These are phyloP conservation scores for Ephestia elutella DNA, from an alignment of 1,140 invertebrate genomes.

Conservation along the genomic window DNA sequence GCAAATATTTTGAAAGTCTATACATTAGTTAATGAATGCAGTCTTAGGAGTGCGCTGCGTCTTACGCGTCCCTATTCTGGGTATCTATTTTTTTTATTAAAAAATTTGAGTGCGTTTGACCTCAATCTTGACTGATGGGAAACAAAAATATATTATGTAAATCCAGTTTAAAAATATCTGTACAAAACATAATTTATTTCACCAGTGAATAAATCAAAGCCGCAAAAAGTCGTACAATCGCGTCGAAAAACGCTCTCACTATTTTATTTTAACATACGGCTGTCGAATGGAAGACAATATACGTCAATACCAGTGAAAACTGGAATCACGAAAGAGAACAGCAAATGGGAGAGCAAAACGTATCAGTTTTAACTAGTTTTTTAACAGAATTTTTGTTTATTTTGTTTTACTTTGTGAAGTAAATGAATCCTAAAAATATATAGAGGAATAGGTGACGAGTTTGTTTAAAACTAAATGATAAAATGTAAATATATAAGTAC, in stretches of 20 bases:
- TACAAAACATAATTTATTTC: background rate
- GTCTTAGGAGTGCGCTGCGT: slow-evolving; percentile 20
- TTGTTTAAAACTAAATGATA: too few species aligned
- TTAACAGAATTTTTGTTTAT: background rate
- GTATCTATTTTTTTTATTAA: too few species aligned
- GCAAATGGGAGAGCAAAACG: background rate
- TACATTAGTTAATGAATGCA: slow-evolving; percentile 37
- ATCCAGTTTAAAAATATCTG: background rate
- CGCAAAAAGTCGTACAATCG: background rate
- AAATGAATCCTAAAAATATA: too few species aligned
- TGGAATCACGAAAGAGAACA: background rate
- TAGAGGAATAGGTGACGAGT: too few species aligned
- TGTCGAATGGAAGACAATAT: slow-evolving; percentile 1
- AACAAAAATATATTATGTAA: too few species aligned
- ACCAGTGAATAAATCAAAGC: background rate
- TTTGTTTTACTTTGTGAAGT: too few species aligned
- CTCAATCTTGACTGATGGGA: too few species aligned
- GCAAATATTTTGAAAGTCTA: slow-evolving; percentile 34
- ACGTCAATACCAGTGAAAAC: background rate
- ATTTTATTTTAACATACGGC: slow-evolving; percentile 1
- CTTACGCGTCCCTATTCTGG: slow-evolving; percentile 21
- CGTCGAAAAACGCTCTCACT: background rate
- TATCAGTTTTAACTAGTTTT: background rate
- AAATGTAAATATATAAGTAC: too few species aligned
- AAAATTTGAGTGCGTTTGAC: too few species aligned